Evolutionary conservation across 2,797 vertebrate genomes (phyloP).

Genomic region (Tokudaia tokunoshimensis): DNA sequence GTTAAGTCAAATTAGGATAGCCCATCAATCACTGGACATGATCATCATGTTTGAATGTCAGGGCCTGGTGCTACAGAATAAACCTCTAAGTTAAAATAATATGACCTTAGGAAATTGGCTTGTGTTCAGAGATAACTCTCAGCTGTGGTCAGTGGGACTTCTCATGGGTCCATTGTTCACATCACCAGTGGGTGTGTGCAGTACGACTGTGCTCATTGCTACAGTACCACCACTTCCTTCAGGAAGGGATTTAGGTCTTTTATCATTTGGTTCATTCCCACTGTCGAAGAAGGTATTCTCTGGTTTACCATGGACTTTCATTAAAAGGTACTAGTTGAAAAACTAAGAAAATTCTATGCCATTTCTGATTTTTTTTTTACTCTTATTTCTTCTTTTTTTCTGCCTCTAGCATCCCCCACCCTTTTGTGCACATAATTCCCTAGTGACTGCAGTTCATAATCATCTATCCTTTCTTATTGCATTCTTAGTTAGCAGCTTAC

Average conservation of each 20-base stretch:
- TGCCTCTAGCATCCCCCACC: not conserved
- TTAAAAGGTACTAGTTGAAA: constrained; percentile 13
- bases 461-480: constrained; percentile 69
- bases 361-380: constrained; percentile 46
- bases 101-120: not conserved
- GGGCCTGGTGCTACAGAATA: not conserved
- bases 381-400: not conserved
- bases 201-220: not conserved
- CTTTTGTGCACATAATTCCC: constrained; percentile 26
- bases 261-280: not conserved
- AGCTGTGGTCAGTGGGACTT: not conserved
- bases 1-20: not conserved
- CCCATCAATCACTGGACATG: not conserved
- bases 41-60: constrained; percentile 9
- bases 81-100: not conserved
- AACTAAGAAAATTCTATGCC: not conserved
- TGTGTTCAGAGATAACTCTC: not conserved
- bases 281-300: not conserved
- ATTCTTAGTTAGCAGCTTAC: constrained; percentile 73
- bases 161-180: not conserved
- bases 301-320: not conserved
- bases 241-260: not conserved
- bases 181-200: not conserved
- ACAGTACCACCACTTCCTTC: not conserved
- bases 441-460: constrained; percentile 54